Evolutionary conservation across 2,888 invertebrate genomes (phyloP).

Genomic region (Pterobdella sp.): DNA sequence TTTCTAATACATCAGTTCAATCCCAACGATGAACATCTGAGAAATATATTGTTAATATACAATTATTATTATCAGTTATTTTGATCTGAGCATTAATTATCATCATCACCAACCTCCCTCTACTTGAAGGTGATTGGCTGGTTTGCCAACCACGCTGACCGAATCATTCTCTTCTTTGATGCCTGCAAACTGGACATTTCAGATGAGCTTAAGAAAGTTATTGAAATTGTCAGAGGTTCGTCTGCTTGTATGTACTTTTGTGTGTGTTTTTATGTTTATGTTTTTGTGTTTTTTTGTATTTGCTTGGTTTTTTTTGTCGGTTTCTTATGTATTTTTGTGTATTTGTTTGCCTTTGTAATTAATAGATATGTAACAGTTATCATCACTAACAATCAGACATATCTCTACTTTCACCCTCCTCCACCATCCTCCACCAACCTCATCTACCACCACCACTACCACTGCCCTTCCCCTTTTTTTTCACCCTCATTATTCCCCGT

Average conservation of each 20-base stretch:
- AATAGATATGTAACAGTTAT: neutral
- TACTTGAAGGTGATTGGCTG: slow-evolving; percentile 11
- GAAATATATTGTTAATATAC: neutral
- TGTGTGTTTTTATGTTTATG: neutral
- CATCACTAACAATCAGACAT: neutral
- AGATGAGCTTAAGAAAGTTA: slow-evolving; percentile 23
- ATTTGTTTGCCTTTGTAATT: slow-evolving; percentile 5
- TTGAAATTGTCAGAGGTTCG: slow-evolving; percentile 28
- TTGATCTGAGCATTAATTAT: neutral
- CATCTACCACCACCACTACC: neutral
- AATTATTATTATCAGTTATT: neutral
- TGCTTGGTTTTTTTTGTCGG: neutral
- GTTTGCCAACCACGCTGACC: slow-evolving; percentile 27
- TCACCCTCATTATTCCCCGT: neutral
- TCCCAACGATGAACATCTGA: too few species aligned
- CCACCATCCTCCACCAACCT: neutral
- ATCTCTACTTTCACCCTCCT: too few species aligned
- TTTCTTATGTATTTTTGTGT: neutral
- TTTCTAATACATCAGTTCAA: too few species aligned
- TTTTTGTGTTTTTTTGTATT: neutral
- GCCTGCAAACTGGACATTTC: slow-evolving; percentile 27
- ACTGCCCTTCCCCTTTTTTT: neutral
- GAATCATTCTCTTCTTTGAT: slow-evolving; percentile 24
- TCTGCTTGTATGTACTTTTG: neutral
- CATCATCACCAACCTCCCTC: neutral